A percentile compares a stretch with the other conserved stretches of the same genome.
phyloP scores from a whole-genome alignment of 2,113 vertebrate genomes.

The Ciconia boyciana region DNA sequence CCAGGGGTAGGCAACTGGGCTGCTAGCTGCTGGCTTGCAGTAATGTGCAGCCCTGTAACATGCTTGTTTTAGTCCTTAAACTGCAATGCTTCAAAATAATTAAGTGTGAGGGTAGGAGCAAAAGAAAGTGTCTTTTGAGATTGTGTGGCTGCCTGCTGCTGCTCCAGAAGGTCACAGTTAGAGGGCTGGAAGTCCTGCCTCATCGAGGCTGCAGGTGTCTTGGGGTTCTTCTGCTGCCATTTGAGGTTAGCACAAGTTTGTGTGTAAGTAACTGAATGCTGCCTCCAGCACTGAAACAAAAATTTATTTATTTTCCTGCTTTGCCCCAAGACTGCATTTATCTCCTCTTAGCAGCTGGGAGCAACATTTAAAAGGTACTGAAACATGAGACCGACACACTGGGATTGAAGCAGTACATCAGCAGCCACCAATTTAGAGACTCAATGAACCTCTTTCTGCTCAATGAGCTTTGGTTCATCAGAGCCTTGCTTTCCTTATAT shows the following conservation, averaged over 20 bases:
- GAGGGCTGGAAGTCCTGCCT: not conserved
- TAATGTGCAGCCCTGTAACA: not conserved
- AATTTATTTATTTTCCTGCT: not conserved
- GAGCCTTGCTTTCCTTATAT: not conserved
- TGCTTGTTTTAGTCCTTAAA: not conserved
- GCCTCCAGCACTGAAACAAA: not conserved
- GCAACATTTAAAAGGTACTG: not conserved
- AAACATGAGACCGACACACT: accelerated
- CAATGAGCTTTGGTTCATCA: not conserved
- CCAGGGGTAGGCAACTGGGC: no score
- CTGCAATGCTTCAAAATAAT: not conserved
- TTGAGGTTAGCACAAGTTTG: not conserved
- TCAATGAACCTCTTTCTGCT: not conserved
- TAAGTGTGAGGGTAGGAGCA: not conserved
- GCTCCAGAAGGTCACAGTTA: not conserved
- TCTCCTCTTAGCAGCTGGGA: not conserved
- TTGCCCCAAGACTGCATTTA: not conserved
- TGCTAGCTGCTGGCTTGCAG: not conserved
- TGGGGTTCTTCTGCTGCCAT: not conserved
- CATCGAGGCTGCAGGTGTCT: not conserved
- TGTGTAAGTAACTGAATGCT: not conserved
- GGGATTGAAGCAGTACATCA: not conserved
- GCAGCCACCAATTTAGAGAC: not conserved
- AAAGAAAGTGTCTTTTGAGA: not conserved
- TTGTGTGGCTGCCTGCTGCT: not conserved